phyloP scores from a whole-genome alignment of 2,888 invertebrate species.

The Melanchra persicariae region DNA sequence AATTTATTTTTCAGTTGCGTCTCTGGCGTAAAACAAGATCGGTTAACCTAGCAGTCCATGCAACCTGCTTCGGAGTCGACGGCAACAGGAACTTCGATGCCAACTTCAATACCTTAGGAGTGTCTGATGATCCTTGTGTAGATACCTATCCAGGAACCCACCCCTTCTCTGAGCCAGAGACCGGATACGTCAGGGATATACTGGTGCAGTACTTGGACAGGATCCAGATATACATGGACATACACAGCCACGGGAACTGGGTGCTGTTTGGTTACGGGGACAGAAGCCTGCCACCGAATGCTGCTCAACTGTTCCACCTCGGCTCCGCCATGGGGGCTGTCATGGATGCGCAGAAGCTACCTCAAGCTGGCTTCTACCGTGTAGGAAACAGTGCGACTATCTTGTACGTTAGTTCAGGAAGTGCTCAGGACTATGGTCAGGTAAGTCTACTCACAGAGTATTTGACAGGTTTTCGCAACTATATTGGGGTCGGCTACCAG shows the following conservation, averaged over 20 bases:
- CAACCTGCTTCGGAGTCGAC: conserved; percentile 92
- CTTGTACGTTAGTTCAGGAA: conserved; percentile 75
- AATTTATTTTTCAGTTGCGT: conserved; percentile 81
- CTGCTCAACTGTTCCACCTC: conserved; percentile 70
- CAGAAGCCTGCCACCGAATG: conserved; percentile 75
- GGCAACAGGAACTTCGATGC: conserved; percentile 93
- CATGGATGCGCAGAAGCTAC: conserved; percentile 74
- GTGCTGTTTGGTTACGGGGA: conserved; percentile 77
- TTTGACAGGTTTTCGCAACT: too few species aligned
- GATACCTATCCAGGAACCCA: conserved; percentile 91
- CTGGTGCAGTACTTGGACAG: conserved; percentile 82
- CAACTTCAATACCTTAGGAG: conserved; percentile 91
- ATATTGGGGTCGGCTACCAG: too few species aligned
- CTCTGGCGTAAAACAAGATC: conserved; percentile 92
- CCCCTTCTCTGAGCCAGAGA: conserved; percentile 92
- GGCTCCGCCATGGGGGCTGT: conserved; percentile 76
- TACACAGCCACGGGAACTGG: conserved; percentile 93
- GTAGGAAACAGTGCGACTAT: conserved; percentile 77
- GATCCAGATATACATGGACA: conserved; percentile 92
- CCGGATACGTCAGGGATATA: conserved; percentile 89
- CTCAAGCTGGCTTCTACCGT: conserved; percentile 69
- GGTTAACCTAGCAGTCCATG: conserved; percentile 69
- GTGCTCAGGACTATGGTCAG: conserved; percentile 77
- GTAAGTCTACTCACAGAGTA: conserved; percentile 15
- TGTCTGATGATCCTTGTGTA: conserved; percentile 86